These are phyloP conservation scores for Embiotoca jacksoni DNA, from an alignment of 2,113 vertebrate species.

Conservation along the genomic window DNA sequence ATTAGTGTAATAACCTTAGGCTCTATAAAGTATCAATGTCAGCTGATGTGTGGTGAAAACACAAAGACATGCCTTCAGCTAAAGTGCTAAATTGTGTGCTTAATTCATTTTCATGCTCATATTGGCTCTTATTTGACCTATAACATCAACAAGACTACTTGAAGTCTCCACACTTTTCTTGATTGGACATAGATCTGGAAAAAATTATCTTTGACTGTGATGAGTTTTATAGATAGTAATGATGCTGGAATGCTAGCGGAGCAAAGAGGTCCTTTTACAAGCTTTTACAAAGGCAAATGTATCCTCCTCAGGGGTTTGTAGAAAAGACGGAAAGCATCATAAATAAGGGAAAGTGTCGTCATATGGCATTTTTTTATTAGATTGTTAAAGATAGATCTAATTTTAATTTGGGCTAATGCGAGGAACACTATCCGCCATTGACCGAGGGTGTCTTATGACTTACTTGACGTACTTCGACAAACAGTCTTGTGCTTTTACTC, in stretches of 20 bases:
- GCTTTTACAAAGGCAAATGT: constrained; percentile 58
- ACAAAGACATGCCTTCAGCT: constrained; percentile 66
- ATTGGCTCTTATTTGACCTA: constrained; percentile 52
- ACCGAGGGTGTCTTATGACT: constrained; percentile 82
- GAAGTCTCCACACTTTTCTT: constrained; percentile 39
- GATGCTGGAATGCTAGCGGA: constrained; percentile 28
- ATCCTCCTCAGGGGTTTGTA: constrained; percentile 51
- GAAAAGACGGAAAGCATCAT: constrained; percentile 34
- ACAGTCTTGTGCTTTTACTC: constrained; percentile 81
- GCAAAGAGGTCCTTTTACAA: constrained; percentile 47
- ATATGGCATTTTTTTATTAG: constrained; percentile 76
- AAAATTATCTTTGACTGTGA: constrained; percentile 40
- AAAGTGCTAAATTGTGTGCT: constrained; percentile 64
- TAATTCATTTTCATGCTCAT: constrained; percentile 71
- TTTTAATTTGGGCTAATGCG: constrained; percentile 82
- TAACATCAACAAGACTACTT: constrained; percentile 46
- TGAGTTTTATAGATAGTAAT: constrained; percentile 44
- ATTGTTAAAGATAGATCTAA: constrained; percentile 80
- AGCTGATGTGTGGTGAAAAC: constrained; percentile 66
- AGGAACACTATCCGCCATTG: constrained; percentile 80
- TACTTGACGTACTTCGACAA: constrained; percentile 73
- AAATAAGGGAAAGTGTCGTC: constrained; percentile 71
- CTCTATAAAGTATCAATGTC: constrained; percentile 57
- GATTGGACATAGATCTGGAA: constrained; percentile 62
- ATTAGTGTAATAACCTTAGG: constrained; percentile 59